Evolutionary conservation across 2,113 vertebrate genomes (phyloP).

Genomic region (Platycercus adscitus): DNA sequence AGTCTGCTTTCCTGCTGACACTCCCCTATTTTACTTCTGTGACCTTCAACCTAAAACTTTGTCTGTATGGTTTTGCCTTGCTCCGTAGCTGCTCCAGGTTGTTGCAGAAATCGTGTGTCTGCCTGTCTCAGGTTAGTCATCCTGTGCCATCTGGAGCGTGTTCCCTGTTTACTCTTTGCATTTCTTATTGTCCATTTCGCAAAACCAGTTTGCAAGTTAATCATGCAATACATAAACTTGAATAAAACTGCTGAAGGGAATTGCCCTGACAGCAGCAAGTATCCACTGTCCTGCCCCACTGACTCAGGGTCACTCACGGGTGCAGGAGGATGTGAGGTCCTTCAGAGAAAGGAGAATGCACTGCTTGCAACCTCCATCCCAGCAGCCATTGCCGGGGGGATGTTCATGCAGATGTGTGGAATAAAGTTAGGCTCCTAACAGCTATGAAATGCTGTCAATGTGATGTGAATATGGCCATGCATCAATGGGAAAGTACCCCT

Average conservation of each 20-base stretch:
- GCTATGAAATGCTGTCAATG: background rate
- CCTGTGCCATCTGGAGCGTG: background rate
- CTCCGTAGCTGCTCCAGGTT: background rate
- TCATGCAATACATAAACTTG: background rate
- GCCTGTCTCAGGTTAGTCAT: background rate
- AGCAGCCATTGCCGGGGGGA: background rate
- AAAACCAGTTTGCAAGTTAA: background rate
- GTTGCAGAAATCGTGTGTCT: background rate
- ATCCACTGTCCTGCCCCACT: background rate
- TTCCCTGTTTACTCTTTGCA: background rate
- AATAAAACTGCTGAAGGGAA: background rate
- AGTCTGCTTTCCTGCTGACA: background rate
- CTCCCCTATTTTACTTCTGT: background rate
- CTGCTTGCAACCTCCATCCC: background rate
- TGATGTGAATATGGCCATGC: background rate
- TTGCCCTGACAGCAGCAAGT: background rate
- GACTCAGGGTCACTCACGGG: background rate
- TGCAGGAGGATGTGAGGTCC: background rate
- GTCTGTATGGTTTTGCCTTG: background rate
- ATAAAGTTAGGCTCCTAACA: background rate
- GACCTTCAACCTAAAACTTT: background rate
- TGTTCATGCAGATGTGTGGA: background rate
- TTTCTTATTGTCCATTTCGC: background rate
- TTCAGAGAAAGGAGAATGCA: rapidly evolving
- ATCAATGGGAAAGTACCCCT: background rate